Base-by-base conservation (phyloP, 2,888 invertebrate species). In the Drosophila subsilvestris region DNA sequence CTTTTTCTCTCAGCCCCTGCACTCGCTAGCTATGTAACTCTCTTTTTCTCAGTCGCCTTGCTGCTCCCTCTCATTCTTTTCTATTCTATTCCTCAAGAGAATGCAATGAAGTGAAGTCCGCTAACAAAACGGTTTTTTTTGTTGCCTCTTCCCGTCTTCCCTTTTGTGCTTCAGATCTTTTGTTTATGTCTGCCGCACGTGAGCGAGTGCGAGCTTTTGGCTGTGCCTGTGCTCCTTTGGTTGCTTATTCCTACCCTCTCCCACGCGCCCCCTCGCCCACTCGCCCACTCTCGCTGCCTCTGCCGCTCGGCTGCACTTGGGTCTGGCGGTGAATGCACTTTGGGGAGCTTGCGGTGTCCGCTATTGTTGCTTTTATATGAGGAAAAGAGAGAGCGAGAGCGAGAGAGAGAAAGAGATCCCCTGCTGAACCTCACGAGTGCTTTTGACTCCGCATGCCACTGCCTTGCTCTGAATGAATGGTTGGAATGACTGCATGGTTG, bases 31-130 rank as follows among this genome's bases (percentile, higher is more conserved):
- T 72, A 53, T 32, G 53, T 51, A 54, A 53, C 50, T 56, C 49
- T 51, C 55, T 50, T 50, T 22, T 22, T 32, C 25, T 12, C 9
- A 25, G 49, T 9, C 14, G 3, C 10, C 2, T 7, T 62, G 56
- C 8, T 51, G 22, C 54, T 14, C 59, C 49, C 29, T 43, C 32
- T 27, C 17, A 25, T 55, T 50, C 14, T 2, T 50, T 27, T 53
- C 43, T 43, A 47, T 59, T 32, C 49, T 22, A 50, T 42, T 54
- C 17, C 60, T 76, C 75, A 56, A 49, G 55, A 55, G 67, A 80
- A 67, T 79, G 86, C 86, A 83, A 86, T 84, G 83, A 86, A 84
- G 86, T 83, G 79, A 72, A 73, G 73, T 49, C 61, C 47, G 48
- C 65, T 56, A 82, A 85, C 79, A 85, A 82, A 85, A 80, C 74